Evolutionary conservation across 2,888 invertebrate genomes (phyloP).

Genomic region (Rotaria macrura): DNA sequence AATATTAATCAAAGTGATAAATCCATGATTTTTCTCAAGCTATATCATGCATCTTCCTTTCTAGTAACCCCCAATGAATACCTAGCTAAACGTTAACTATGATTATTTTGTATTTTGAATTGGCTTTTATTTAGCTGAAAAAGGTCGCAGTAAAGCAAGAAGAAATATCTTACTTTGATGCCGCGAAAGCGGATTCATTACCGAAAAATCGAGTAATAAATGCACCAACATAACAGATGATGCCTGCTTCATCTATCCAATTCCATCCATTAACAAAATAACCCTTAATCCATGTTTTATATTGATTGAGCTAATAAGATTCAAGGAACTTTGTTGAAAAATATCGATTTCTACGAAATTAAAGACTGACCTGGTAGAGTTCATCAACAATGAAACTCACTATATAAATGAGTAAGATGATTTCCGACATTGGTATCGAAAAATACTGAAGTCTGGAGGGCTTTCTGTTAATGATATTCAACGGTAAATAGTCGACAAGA

Average conservation of each 20-base stretch:
- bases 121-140: too few relatives aligned
- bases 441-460: background rate
- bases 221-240: background rate
- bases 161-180: background rate
- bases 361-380: background rate
- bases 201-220: background rate
- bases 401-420: background rate
- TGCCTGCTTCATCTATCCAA: background rate
- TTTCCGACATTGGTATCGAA: background rate
- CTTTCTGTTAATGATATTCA: background rate
- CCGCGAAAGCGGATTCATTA: background rate
- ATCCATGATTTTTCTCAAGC: too few relatives aligned
- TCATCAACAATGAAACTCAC: background rate
- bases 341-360: background rate
- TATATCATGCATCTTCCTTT: too few relatives aligned
- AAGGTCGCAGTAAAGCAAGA: too few relatives aligned
- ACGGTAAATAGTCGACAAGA: background rate
- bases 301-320: background rate
- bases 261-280: background rate
- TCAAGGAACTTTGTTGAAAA: too few relatives aligned
- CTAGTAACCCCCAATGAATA: too few relatives aligned
- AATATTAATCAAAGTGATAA: too few relatives aligned
- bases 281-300: background rate
- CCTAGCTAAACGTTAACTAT: too few relatives aligned
- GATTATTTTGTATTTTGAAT: too few relatives aligned